Base-by-base conservation (phyloP, 2,113 vertebrate genomes). In the Taurulus bubalis region DNA sequence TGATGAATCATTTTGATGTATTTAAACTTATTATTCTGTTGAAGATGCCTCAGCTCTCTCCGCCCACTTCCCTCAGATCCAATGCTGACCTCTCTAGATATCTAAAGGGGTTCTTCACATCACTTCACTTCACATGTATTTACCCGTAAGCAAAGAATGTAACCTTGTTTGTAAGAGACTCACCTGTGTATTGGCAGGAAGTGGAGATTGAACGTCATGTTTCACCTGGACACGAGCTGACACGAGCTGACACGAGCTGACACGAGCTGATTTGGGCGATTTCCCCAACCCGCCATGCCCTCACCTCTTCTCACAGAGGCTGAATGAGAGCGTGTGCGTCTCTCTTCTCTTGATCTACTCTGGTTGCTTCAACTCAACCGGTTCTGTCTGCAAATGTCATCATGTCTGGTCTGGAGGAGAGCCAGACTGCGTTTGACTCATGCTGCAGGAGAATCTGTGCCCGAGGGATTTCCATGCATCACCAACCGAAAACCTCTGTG, bases 381-480 rank as follows among this genome's bases (percentile, higher is more conserved):
- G 66, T 30, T 76, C 38, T 14, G 24, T 32, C 32, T 20, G 42
- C 3, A 51, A 32, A 49, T 88, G 78, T 60, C 74, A 85, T 85
- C 28, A 64, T 51, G 59, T 81, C 83, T 85, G 8, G 1, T 47
- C 40, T 75, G 74, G 87, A 84, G 67, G 16, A 69, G 47, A 68
- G 73, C 45, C 82, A 63, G 71, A 67, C 80, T 64, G 3, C 8
- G 20, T 70, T 51, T 92, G 89, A 91, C 45, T 91, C 88, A 92
- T 2, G 10, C 5, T 20, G 18, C 30, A 30, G 20, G 16, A 79
- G 6, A 36, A 24, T 66, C 18, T 47, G 15, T 63, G 72, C 80
- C 76, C 0, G 42, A 64, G 73, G 76, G 65, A 0, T 51, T 74
- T 73, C 22, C 5, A 3, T 38, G 10, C 14, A 53, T 63, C 11